Conservation (phyloP, 2,888 invertebrate species). For the Dryomyza anilis region DNA sequence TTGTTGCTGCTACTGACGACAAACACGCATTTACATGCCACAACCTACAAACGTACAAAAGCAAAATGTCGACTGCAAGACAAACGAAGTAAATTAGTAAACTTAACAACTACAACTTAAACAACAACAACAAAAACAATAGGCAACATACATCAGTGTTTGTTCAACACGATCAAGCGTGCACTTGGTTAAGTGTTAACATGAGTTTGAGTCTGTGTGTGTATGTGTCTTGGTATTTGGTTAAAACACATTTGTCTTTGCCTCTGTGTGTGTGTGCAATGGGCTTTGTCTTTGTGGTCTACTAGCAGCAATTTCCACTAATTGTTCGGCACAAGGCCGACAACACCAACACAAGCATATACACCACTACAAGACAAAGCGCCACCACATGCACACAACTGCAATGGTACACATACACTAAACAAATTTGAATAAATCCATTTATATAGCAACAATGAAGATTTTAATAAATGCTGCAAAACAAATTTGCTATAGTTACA, state of each 20-base stretch:
- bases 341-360: not conserved
- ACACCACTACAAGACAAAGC: too few species aligned
- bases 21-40: not conserved
- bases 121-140: conserved; percentile 1
- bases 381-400: too few species aligned
- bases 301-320: conserved; percentile 24
- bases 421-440: too few species aligned
- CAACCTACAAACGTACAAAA: not conserved
- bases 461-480: too few species aligned
- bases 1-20: conserved; percentile 22
- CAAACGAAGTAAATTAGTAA: conserved; percentile 9
- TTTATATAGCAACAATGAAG: too few species aligned
- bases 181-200: not conserved
- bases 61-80: conserved; percentile 1
- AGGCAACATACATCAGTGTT: not conserved
- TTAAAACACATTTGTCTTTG: not conserved
- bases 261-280: not conserved
- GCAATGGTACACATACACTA: too few species aligned
- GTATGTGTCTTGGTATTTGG: not conserved
- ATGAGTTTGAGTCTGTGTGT: not conserved
- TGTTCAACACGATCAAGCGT: not conserved
- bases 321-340: conserved; percentile 14
- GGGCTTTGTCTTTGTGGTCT: conserved; percentile 24
- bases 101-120: not conserved
- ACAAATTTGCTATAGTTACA: too few species aligned